Conservation (phyloP, 2,113 vertebrate genomes). For the Sylvia atricapilla region DNA sequence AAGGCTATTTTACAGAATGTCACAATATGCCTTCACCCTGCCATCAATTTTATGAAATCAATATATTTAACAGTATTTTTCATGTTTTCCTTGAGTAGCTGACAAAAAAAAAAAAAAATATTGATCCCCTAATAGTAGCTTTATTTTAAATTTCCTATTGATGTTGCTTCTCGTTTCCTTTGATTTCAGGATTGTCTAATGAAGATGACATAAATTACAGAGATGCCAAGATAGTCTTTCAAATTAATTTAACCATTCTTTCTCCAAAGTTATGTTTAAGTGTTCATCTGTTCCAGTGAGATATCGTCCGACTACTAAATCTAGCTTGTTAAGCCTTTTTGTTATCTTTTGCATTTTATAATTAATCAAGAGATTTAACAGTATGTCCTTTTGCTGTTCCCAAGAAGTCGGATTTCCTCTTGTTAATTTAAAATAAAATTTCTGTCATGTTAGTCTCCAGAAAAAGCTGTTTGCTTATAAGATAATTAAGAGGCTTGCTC, state of each 20-base stretch:
- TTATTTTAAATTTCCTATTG: background rate
- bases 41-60: background rate
- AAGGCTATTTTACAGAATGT: background rate
- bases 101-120: background rate
- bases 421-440: background rate
- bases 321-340: background rate
- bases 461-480: background rate
- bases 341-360: background rate
- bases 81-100: background rate
- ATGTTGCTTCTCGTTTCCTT: background rate
- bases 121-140: background rate
- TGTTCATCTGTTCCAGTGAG: background rate
- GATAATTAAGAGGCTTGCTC: background rate
- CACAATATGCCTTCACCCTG: rapidly evolving
- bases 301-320: background rate
- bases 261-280: background rate
- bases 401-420: background rate
- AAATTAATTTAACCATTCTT: background rate
- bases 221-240: background rate
- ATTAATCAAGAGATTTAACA: background rate
- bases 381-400: background rate
- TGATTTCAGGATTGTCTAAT: background rate
- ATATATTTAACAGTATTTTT: background rate
- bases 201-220: background rate
- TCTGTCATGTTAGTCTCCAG: background rate